phyloP scores from a whole-genome alignment of 2,797 vertebrate species.

The Centropyge bicolor region DNA sequence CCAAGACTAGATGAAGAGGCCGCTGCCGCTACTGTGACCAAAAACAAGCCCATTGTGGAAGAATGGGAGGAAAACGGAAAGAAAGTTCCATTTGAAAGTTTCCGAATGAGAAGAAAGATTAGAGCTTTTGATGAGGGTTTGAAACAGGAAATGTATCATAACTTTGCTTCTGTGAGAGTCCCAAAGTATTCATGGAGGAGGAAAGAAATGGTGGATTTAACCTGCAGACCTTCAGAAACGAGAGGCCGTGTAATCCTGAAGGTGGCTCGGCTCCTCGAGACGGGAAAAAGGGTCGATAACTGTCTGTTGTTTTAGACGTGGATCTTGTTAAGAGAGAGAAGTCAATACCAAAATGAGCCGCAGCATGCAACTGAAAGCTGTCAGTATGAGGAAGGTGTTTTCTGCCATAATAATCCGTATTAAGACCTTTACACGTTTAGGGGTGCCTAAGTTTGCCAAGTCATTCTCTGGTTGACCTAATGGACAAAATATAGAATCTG shows the following conservation, averaged over 20 bases:
- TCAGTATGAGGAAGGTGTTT: neutral
- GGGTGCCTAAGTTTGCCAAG: neutral
- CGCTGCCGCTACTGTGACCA: neutral
- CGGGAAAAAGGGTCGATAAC: conserved; percentile 4
- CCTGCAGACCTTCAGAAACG: neutral
- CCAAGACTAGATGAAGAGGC: conserved; percentile 18
- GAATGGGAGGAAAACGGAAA: conserved; percentile 14
- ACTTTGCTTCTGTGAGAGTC: conserved; percentile 3
- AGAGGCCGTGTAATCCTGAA: conserved; percentile 2
- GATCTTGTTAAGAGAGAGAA: conserved; percentile 18
- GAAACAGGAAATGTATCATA: neutral
- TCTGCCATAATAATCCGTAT: conserved; percentile 14
- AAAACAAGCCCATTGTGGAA: conserved; percentile 1
- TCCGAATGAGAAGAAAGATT: conserved; percentile 15
- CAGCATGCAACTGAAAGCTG: neutral
- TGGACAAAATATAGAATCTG: neutral
- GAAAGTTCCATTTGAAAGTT: conserved; percentile 22
- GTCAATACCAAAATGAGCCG: conserved; percentile 3
- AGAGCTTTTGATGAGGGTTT: conserved; percentile 10
- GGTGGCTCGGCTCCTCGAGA: neutral
- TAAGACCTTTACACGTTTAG: neutral
- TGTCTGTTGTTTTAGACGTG: conserved; percentile 8
- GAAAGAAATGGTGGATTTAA: conserved; percentile 9
- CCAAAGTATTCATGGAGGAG: neutral
- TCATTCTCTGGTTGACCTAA: neutral